A percentile compares a stretch with the other conserved stretches of the same genome.
Evolutionary conservation across 2,888 invertebrate genomes (phyloP).

Genomic region (Sepiola atlantica): DNA sequence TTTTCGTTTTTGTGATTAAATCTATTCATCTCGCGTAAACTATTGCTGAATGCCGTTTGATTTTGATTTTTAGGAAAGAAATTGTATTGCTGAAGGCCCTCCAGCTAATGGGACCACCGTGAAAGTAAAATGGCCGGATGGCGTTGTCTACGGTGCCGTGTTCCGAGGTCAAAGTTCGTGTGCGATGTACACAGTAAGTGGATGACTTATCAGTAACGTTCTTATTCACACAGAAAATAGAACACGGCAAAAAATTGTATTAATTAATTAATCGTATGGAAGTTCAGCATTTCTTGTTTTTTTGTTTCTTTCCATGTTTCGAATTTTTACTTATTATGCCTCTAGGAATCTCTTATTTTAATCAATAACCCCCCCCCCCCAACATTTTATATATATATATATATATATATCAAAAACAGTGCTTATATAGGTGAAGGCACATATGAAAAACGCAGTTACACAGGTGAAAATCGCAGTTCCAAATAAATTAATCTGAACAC

Average conservation of each 20-base stretch:
- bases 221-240: not conserved
- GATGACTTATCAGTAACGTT: not conserved
- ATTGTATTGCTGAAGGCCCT: slow-evolving; percentile 65
- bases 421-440: no score
- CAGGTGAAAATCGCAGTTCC: no score
- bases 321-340: no score
- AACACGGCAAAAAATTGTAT: not conserved
- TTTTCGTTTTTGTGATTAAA: not conserved
- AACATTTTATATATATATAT: no score
- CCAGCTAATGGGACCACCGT: slow-evolving; percentile 77
- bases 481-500: no score
- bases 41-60: not conserved
- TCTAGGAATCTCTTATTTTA: no score
- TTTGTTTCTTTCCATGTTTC: not conserved
- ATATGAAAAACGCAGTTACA: no score
- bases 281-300: no score
- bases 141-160: slow-evolving; percentile 68
- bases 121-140: slow-evolving; percentile 79
- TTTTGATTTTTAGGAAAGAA: slow-evolving; percentile 59
- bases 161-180: slow-evolving; percentile 69
- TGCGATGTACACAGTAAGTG: slow-evolving; percentile 66
- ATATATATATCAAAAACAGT: no score
- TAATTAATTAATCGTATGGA: no score
- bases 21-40: not conserved
- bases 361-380: no score